phyloP scores from a whole-genome alignment of 2,113 vertebrate genomes.

The Ploceus nigricollis region DNA sequence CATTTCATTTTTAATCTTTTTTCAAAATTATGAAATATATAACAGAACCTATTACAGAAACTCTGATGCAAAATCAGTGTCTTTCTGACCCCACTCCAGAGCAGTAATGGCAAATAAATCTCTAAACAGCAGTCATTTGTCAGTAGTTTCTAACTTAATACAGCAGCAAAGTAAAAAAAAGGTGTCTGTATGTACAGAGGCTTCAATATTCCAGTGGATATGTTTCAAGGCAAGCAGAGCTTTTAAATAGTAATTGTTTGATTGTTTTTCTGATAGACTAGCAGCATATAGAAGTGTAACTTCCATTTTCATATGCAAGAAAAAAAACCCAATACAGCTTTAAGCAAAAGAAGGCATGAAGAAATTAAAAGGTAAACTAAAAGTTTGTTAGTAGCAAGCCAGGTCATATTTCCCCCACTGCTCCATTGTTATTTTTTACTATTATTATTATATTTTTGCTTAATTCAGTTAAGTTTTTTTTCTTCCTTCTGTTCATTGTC shows the following conservation, averaged over 20 bases:
- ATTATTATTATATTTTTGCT: neutral
- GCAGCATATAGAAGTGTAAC: neutral
- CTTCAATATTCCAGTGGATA: neutral
- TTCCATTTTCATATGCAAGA: neutral
- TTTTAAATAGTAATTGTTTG: neutral
- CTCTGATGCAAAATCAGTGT: neutral
- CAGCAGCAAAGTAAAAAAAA: neutral
- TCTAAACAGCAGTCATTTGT: neutral
- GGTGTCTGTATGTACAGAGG: neutral
- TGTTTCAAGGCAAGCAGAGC: neutral
- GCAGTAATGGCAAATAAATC: neutral
- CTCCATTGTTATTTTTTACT: neutral
- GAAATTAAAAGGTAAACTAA: neutral
- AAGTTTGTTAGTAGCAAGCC: neutral
- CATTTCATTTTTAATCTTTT: neutral
- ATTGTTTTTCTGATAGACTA: neutral
- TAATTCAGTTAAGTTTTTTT: neutral
- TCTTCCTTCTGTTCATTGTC: neutral
- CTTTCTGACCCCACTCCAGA: neutral
- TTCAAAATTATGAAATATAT: neutral
- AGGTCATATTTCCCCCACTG: neutral
- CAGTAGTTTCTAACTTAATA: neutral
- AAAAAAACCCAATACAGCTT: neutral
- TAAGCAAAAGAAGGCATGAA: neutral
- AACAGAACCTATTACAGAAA: neutral